A percentile compares a stretch with the other conserved stretches of the same genome.
These are phyloP conservation scores for Pteronotus mesoamericanus DNA, from an alignment of 2,797 vertebrate species.

Conservation along the genomic window DNA sequence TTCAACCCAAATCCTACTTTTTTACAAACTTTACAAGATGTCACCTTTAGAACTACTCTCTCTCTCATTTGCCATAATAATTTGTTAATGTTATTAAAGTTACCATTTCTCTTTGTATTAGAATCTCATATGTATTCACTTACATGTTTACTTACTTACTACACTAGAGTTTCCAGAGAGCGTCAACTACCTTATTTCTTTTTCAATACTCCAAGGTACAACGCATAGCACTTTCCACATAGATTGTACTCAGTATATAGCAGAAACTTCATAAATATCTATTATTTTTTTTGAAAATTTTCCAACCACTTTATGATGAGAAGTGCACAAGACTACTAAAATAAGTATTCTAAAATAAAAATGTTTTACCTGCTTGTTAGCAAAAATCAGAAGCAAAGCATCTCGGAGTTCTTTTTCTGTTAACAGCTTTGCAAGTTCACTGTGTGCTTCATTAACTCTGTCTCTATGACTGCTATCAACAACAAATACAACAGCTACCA, in stretches of 20 bases:
- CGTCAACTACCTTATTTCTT: neutral
- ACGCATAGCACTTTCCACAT: conserved; percentile 17
- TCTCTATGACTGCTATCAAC: conserved; percentile 98
- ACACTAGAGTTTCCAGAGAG: neutral
- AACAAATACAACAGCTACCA: conserved; percentile 95
- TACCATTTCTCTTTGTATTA: conserved; percentile 26
- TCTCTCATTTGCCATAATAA: neutral
- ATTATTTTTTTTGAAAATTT: conserved; percentile 28
- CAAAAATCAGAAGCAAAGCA: conserved; percentile 96
- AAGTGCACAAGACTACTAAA: conserved; percentile 30
- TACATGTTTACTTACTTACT: neutral
- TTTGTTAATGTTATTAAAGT: neutral
- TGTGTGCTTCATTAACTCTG: conserved; percentile 95
- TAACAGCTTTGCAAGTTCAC: conserved; percentile 95
- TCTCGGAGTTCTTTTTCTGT: conserved; percentile 98
- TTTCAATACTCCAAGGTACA: neutral
- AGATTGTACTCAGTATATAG: neutral
- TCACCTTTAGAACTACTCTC: neutral
- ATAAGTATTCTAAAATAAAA: conserved; percentile 49
- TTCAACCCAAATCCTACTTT: conserved; percentile 34
- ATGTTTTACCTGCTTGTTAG: conserved; percentile 95
- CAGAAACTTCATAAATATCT: conserved; percentile 28
- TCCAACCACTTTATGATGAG: neutral
- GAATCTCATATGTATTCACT: neutral
- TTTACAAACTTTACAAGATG: neutral